Evolutionary conservation across 1,140 invertebrate species (phyloP).

Genomic region (Thaumetopoea pityocampa): DNA sequence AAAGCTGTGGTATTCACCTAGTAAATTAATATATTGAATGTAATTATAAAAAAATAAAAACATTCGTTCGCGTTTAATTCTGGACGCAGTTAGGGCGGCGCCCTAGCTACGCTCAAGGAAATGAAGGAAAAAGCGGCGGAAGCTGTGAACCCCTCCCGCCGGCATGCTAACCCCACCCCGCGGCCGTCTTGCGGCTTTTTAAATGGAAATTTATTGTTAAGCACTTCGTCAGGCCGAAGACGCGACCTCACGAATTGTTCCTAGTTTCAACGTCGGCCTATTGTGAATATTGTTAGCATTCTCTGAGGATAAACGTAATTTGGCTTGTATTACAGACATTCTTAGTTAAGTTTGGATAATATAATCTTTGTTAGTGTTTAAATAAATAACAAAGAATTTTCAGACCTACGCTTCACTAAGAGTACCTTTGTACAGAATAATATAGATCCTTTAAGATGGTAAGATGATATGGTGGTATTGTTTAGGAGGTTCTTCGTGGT

Average conservation of each 20-base stretch:
- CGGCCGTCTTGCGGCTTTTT: slow-evolving; percentile 64
- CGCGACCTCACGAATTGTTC: slow-evolving; percentile 46
- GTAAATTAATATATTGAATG: slow-evolving; percentile 13
- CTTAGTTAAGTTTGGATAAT: too few relatives aligned
- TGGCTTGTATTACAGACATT: too few relatives aligned
- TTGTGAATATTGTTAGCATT: slow-evolving; percentile 25
- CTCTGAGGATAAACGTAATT: slow-evolving; percentile 12
- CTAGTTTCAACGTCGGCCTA: slow-evolving; percentile 34
- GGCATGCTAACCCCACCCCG: slow-evolving; percentile 18
- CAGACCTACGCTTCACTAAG: too few relatives aligned
- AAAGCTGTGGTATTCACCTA: neutral
- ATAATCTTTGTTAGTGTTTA: too few relatives aligned
- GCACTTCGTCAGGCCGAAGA: slow-evolving; percentile 61
- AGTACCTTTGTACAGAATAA: too few relatives aligned
- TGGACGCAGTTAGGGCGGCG: slow-evolving; percentile 37
- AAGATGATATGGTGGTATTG: too few relatives aligned
- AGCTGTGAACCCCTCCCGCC: slow-evolving; percentile 34
- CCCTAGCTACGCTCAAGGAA: slow-evolving; percentile 60
- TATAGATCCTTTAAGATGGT: too few relatives aligned
- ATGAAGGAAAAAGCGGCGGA: slow-evolving; percentile 72
- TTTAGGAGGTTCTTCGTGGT: too few relatives aligned
- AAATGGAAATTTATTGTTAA: slow-evolving; percentile 75
- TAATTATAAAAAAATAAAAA: slow-evolving; percentile 50
- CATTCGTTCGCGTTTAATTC: slow-evolving; percentile 67
- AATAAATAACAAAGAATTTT: too few relatives aligned